Conservation (phyloP, 2,888 invertebrate genomes). For the Pycnomerus fuliginosus region DNA sequence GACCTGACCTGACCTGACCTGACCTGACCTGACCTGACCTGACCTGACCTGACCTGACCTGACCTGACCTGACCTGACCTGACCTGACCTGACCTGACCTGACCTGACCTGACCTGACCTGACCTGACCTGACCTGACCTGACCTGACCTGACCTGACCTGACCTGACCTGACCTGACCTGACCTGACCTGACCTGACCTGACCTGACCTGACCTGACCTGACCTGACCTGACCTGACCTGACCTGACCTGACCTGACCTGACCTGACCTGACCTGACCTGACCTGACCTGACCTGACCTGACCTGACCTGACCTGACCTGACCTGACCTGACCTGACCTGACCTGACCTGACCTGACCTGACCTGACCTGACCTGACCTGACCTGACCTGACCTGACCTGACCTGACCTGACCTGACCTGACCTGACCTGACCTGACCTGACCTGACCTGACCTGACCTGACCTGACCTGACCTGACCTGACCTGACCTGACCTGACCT, state of each 20-base stretch:
- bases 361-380: conserved; percentile 1
- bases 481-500: conserved; percentile 1
- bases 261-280: conserved; percentile 1
- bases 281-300: conserved; percentile 1
- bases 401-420: conserved; percentile 1
- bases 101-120: conserved; percentile 1
- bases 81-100: conserved; percentile 1
- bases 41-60: conserved; percentile 1
- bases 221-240: conserved; percentile 1
- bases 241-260: conserved; percentile 1
- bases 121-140: conserved; percentile 1
- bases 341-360: conserved; percentile 1
- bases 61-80: conserved; percentile 1
- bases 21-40: conserved; percentile 1
- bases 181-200: conserved; percentile 1
- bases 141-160: conserved; percentile 1
- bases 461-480: conserved; percentile 1
- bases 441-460: conserved; percentile 1
- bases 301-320: conserved; percentile 1
- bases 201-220: conserved; percentile 1
- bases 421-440: conserved; percentile 1
- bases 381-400: conserved; percentile 1
- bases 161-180: conserved; percentile 1
- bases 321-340: conserved; percentile 1
- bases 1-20: conserved; percentile 1